Percentiles rank a stretch among this genome's conserved stretches.
Evolutionary conservation across 2,888 invertebrate genomes (phyloP).

Genomic region (Desoria tigrina): DNA sequence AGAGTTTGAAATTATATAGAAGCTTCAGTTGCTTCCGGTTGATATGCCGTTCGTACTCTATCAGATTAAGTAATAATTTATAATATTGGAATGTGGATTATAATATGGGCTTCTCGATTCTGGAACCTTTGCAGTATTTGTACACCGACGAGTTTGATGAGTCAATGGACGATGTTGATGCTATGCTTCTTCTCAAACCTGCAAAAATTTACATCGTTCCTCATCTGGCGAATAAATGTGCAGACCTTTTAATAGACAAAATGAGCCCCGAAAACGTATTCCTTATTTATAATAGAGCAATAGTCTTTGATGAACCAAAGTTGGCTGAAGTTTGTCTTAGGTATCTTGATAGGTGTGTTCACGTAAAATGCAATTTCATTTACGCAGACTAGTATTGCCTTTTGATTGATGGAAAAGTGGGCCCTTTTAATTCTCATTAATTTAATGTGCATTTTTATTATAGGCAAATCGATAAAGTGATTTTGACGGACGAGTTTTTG

Average conservation of each 20-base stretch:
- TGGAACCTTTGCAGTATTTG: conserved; percentile 59
- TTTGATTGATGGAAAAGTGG: too few relatives aligned
- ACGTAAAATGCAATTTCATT: too few relatives aligned
- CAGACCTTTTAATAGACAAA: conserved; percentile 71
- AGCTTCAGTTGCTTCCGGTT: too few relatives aligned
- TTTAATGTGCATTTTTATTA: too few relatives aligned
- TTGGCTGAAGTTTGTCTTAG: conserved; percentile 78
- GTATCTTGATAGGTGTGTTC: conserved; percentile 67
- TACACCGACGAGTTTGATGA: conserved; percentile 77
- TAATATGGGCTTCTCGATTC: too few relatives aligned
- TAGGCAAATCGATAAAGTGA: conserved; percentile 61
- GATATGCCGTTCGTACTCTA: too few relatives aligned
- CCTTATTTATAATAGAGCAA: conserved; percentile 73
- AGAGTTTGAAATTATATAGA: neutral
- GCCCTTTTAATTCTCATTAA: too few relatives aligned
- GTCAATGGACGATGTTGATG: conserved; percentile 75
- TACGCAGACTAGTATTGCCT: too few relatives aligned
- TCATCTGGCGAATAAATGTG: conserved; percentile 78
- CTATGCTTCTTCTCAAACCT: conserved; percentile 82
- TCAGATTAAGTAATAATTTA: too few relatives aligned
- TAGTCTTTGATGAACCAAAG: conserved; percentile 79
- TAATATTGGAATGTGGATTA: too few relatives aligned
- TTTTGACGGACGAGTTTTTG: conserved; percentile 76
- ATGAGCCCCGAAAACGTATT: conserved; percentile 81
- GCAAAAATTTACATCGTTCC: conserved; percentile 86